These are phyloP conservation scores for Papilio glaucus DNA, from an alignment of 1,140 invertebrate species.

Conservation along the genomic window DNA sequence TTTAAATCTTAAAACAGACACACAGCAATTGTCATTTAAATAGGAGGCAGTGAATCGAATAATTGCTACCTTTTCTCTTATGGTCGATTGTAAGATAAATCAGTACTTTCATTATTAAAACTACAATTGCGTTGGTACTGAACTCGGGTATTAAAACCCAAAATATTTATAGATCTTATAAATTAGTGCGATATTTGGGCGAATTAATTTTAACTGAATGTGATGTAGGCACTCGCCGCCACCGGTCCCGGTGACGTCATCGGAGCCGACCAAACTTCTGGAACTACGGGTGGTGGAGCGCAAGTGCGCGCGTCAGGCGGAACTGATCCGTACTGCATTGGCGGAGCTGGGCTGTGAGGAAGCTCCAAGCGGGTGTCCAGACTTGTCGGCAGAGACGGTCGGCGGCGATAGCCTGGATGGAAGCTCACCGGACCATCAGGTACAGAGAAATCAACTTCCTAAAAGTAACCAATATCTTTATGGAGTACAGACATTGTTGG, in stretches of 20 bases:
- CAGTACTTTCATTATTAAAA: no score
- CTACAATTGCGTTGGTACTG: no score
- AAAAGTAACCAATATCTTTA: no score
- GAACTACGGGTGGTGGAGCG: conserved; percentile 90
- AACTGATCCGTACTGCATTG: conserved; percentile 92
- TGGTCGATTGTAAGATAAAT: no score
- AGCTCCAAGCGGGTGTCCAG: conserved; percentile 92
- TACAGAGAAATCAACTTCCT: no score
- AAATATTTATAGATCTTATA: no score
- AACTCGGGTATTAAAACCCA: no score
- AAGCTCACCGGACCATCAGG: conserved; percentile 77
- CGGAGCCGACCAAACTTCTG: conserved; percentile 71
- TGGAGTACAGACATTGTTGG: no score
- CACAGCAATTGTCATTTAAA: no score
- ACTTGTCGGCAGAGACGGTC: conserved; percentile 76
- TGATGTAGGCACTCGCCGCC: conserved; percentile 74
- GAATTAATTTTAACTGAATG: not conserved
- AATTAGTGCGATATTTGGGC: not conserved
- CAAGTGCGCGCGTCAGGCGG: conserved; percentile 90
- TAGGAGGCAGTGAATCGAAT: no score
- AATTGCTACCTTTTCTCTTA: not conserved
- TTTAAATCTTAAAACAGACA: not conserved
- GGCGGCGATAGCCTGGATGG: conserved; percentile 75
- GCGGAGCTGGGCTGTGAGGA: conserved; percentile 93
- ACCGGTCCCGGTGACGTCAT: conserved; percentile 65